Evolutionary conservation across 37 sponge, comb jelly and placozoan genomes (phyloP).

Genomic region (Hexactinellida sp.): DNA sequence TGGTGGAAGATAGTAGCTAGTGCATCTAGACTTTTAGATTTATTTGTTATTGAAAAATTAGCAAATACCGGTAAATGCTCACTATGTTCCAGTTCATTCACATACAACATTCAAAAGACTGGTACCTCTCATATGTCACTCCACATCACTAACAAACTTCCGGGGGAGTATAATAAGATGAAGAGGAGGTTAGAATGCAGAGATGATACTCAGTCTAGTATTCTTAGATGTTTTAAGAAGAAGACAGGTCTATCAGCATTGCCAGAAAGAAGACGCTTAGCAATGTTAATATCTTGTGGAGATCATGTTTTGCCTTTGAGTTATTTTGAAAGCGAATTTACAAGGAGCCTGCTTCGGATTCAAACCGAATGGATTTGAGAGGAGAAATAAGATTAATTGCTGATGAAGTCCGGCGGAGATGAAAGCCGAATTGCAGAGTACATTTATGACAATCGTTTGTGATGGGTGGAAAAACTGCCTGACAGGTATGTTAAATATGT

Average conservation of each 20-base stretch:
- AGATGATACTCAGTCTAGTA: not conserved
- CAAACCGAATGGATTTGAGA: not conserved
- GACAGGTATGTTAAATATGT: not conserved
- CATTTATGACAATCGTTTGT: not conserved
- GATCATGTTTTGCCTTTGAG: not conserved
- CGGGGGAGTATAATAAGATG: not conserved
- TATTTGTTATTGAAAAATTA: not conserved
- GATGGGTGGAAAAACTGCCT: not conserved
- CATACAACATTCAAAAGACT: not conserved
- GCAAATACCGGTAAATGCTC: not conserved
- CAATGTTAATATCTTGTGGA: not conserved
- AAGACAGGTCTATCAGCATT: not conserved
- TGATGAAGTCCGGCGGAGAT: not conserved
- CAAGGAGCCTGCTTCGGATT: not conserved
- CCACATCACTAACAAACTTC: not conserved
- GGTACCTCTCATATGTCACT: not conserved
- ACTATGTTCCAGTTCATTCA: not conserved
- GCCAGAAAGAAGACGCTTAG: not conserved
- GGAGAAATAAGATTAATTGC: not conserved
- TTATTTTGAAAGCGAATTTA: not conserved
- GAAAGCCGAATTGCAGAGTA: not conserved
- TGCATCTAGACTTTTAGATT: no score
- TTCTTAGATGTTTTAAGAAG: not conserved
- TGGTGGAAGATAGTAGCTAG: not conserved
- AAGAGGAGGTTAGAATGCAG: not conserved